These are phyloP conservation scores for Fragum whitleyi DNA, from an alignment of 2,888 invertebrate genomes.

Conservation along the genomic window DNA sequence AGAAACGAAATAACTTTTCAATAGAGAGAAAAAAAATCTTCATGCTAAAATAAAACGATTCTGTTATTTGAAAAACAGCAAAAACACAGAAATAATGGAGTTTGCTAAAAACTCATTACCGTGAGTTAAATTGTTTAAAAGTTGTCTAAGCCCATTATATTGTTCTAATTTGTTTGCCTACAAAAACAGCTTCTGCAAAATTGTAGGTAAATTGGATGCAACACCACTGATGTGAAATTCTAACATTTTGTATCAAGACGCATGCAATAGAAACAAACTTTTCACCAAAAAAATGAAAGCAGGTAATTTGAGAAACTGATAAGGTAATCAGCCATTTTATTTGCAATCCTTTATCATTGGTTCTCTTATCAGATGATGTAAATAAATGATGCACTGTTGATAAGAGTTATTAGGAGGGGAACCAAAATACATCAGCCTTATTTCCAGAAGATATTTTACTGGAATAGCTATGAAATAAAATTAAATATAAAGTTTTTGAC, in stretches of 20 bases:
- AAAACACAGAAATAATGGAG: too few species aligned
- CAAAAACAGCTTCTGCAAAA: neutral
- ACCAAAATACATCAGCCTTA: neutral
- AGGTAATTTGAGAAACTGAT: constrained; percentile 27
- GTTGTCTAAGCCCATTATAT: too few species aligned
- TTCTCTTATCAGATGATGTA: constrained; percentile 25
- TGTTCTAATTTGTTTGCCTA: too few species aligned
- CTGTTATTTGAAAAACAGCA: too few species aligned
- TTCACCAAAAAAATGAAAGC: constrained; percentile 2
- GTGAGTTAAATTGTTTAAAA: too few species aligned
- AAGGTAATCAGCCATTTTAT: constrained; percentile 28
- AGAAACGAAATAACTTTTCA: too few species aligned
- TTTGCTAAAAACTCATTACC: too few species aligned
- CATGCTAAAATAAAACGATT: too few species aligned
- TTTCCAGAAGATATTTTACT: neutral
- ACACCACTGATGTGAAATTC: neutral
- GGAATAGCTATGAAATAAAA: too few species aligned
- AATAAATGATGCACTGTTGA: constrained; percentile 25
- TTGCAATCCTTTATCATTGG: constrained; percentile 17
- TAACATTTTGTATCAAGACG: neutral
- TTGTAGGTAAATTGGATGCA: neutral
- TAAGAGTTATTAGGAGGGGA: neutral
- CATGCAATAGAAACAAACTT: neutral
- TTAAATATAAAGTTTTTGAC: too few species aligned
- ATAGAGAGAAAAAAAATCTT: too few species aligned